A percentile compares a stretch with the other conserved stretches of the same genome.
Conservation (phyloP, 2,113 vertebrate genomes). For the Cinclus mexicanus region DNA sequence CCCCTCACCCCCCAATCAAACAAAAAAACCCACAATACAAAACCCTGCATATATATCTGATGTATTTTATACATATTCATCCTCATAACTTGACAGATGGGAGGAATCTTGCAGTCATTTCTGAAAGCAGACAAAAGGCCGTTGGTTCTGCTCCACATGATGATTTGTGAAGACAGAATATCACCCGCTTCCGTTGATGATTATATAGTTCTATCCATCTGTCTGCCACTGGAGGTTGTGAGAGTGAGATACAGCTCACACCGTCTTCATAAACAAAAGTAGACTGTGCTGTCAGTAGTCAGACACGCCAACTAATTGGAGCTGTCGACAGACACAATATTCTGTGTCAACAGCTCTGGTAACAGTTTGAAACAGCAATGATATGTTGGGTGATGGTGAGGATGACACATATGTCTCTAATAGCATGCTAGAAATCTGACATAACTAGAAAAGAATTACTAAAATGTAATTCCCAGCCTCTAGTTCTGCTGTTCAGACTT, state of each 20-base stretch:
- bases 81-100: conserved; percentile 80
- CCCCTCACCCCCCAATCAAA: conserved; percentile 4
- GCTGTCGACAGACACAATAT: conserved; percentile 87
- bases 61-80: conserved; percentile 74
- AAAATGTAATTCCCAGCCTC: conserved; percentile 72
- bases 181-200: conserved; percentile 80
- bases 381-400: conserved; percentile 84
- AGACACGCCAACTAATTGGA: conserved; percentile 85
- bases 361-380: conserved; percentile 86
- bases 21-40: conserved; percentile 32
- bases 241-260: conserved; percentile 80
- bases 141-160: conserved; percentile 75
- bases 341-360: conserved; percentile 83
- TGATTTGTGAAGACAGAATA: conserved; percentile 81
- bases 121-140: conserved; percentile 81
- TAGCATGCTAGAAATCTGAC: conserved; percentile 81
- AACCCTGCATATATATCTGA: conserved; percentile 51
- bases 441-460: conserved; percentile 81
- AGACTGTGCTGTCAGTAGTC: conserved; percentile 83
- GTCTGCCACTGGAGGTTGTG: conserved; percentile 81
- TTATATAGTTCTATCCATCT: conserved; percentile 85
- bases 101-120: conserved; percentile 77
- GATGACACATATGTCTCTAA: conserved; percentile 83
- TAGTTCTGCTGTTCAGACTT: conserved; percentile 51
- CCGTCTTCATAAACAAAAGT: conserved; percentile 83